Base-by-base conservation (phyloP, 2,797 vertebrate species). In the Smutsia temminckii region DNA sequence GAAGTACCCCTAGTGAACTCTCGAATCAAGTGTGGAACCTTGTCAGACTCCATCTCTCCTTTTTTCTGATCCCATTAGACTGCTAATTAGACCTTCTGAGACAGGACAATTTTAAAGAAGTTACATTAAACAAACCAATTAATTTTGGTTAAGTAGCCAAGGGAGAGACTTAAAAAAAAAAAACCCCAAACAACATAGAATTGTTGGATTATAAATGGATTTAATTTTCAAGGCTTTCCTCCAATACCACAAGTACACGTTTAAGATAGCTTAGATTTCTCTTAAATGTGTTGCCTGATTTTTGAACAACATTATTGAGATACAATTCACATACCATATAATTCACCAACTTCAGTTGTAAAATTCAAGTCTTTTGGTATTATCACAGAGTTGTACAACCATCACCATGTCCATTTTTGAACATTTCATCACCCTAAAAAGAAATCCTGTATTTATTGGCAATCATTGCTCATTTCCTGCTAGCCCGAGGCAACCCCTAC, bases 191-290 rank as follows among this genome's bases (percentile, higher is more conserved):
- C 9, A 84, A 59, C 20, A 83, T 29, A 75, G 46, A 59, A 75
- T 63, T 57, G 20, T 80, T 80, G 42, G 71, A 42, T 63, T 87
- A 29, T 69, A 46, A 85, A 20, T 71, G 5, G 66, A 87, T 85
- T 78, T 85, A 49, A 79, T 57, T 93, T 94, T 68, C 29, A 86
- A 94, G 75, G n/a, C 23, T 94, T 17, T 77, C 32, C 34, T 81
- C 49, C 68, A 85, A 34, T 40, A 29, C 55, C 11, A 32, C 25
- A 8, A 89, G 13, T 25, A 53, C 11, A 57, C 12, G 40, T 89
- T 68, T 40, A 77, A 37, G 53, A 66, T 72, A 51, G 11, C 32
- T 49, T 83, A 18, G 34, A 61, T 90, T 89, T 74, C n/a, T 95
- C 42, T 63, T 66, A 89, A 83, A 68, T 5, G n/a, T 83, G 29